Evolutionary conservation across 2,797 vertebrate species (phyloP), one percentile per base, ranked within the genome.

Genomic region (Xenopus petersii): DNA sequence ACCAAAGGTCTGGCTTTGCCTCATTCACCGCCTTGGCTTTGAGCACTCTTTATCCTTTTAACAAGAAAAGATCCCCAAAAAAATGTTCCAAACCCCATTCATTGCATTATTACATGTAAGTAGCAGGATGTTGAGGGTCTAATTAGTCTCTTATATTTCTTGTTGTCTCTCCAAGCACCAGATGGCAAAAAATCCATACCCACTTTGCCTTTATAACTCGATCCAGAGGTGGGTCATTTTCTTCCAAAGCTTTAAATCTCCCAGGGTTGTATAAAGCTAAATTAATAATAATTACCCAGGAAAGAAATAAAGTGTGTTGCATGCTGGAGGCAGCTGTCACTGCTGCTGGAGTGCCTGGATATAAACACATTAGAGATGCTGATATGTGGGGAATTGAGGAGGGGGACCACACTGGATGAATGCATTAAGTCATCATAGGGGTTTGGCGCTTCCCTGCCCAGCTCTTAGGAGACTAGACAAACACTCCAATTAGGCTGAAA

Each of bases 251-350:
- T 70, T 74, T 70, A 79, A 79, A 79, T 79, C 76, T 79, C 76
- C 66, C 56, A 79, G 76, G 66, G 62, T 64, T 74, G 76, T 70
- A 79, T 70, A 79, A 79, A 74, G 71, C 76, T 79, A 74, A 79
- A 79, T 79, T 79, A 79, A 79, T 79, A 74, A 79, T 79, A 79
- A 79, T 79, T 79, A 79, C 67, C 71, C 61, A 66, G 70, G 66
- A 70, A 79, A 79, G 62, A 66, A 74, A 74, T 79, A 79, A 74
- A 70, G 66, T 71, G 69, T 51, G 67, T 60, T 21, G 71, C 21
- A 46, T 26, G 76, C 54, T 70, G 71, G 66, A 74, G 66, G 71
- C 76, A 79, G 66, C 76, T 79, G 76, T 61, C 71, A 30, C 42
- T 56, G 76, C 71, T 79, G 66, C 54, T 66, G 65, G 61, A 74